Evolutionary conservation across 1,140 invertebrate species (phyloP).

Genomic region (Calosoma granatense): DNA sequence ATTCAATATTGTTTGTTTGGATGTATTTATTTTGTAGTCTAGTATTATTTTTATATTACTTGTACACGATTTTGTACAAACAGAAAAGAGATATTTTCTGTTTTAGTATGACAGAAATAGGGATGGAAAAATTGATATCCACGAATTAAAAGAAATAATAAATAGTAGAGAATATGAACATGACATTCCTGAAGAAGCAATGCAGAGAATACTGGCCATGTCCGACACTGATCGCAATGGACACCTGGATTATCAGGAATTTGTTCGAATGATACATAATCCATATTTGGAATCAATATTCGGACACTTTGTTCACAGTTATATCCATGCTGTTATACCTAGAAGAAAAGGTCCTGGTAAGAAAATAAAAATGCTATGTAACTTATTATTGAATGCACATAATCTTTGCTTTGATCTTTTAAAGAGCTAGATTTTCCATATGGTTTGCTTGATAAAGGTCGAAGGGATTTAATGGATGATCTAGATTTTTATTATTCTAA

Average conservation of each 20-base stretch:
- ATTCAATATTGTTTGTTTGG: too few relatives aligned
- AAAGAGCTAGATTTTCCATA: too few relatives aligned
- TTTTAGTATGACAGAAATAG: conserved; percentile 63
- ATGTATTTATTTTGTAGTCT: too few relatives aligned
- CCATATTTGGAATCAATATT: conserved; percentile 50
- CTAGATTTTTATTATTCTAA: too few relatives aligned
- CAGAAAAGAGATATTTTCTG: too few relatives aligned
- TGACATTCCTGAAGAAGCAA: conserved; percentile 60
- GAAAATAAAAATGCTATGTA: background rate
- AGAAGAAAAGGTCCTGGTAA: conserved; percentile 17
- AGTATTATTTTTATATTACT: too few relatives aligned
- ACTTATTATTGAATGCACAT: conserved; percentile 7
- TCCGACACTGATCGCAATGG: conserved; percentile 64
- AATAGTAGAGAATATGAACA: conserved; percentile 49
- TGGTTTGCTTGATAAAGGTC: too few relatives aligned
- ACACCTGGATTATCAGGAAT: conserved; percentile 66
- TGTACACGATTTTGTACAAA: too few relatives aligned
- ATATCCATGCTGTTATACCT: conserved; percentile 38
- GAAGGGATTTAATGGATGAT: too few relatives aligned
- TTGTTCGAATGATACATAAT: conserved; percentile 62
- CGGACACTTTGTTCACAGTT: conserved; percentile 44
- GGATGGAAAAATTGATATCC: conserved; percentile 60
- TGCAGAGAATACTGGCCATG: conserved; percentile 56
- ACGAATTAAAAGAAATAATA: conserved; percentile 54
- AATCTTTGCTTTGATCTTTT: too few relatives aligned